phyloP scores from a whole-genome alignment of 2,888 invertebrate species.

The Scelioninae gen. 2 region DNA sequence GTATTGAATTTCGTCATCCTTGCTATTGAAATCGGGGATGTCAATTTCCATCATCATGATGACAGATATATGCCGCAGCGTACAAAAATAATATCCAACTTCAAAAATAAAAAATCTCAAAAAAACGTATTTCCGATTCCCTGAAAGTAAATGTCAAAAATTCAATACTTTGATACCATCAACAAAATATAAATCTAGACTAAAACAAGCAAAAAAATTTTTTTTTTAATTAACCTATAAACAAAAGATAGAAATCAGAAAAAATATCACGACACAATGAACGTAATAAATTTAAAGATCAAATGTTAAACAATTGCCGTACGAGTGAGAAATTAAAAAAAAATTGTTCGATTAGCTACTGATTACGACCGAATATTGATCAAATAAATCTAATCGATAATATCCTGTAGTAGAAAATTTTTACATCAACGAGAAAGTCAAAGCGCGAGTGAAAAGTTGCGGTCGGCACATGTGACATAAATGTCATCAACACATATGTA shows the following conservation, averaged over 20 bases:
- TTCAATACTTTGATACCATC: not conserved
- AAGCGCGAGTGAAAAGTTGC: conserved; percentile 40
- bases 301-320: conserved; percentile 23
- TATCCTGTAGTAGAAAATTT: conserved; percentile 26
- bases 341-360: not conserved
- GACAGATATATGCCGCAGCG: conserved; percentile 57
- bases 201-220: no score
- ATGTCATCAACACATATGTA: conserved; percentile 53
- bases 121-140: conserved; percentile 22
- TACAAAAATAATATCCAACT: conserved; percentile 24
- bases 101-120: conserved; percentile 29
- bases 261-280: not conserved
- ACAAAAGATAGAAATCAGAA: not conserved
- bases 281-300: conserved; percentile 15
- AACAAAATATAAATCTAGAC: not conserved
- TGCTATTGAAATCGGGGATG: conserved; percentile 70
- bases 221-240: conserved; percentile 24
- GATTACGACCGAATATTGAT: conserved; percentile 15
- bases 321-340: not conserved
- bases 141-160: conserved; percentile 25
- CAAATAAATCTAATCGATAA: conserved; percentile 10
- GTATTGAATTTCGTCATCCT: conserved; percentile 74
- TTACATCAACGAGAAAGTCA: conserved; percentile 40
- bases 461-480: conserved; percentile 56
- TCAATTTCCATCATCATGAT: conserved; percentile 65